phyloP scores from a whole-genome alignment of 1,140 invertebrate species.

The Anastatus disparis region DNA sequence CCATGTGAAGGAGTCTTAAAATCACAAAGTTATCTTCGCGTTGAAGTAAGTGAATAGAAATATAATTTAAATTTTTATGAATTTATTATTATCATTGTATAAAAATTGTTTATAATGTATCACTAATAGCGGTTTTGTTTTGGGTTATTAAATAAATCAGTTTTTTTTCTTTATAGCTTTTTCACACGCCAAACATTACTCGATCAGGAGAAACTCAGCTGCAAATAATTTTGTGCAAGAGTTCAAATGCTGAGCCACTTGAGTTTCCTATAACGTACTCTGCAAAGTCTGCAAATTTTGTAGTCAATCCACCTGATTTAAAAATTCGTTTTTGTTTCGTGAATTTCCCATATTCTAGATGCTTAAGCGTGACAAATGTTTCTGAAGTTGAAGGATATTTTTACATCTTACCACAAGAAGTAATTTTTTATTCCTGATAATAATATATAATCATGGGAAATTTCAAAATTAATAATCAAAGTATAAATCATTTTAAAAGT shows the following conservation, averaged over 20 bases:
- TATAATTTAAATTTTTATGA: constrained; percentile 1
- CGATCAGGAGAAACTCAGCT: constrained; percentile 43
- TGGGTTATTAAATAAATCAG: too few species aligned
- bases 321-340: constrained; percentile 52
- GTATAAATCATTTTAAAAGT: too few species aligned
- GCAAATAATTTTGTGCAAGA: constrained; percentile 49
- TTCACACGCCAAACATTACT: constrained; percentile 51
- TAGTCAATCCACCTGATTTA: constrained; percentile 49
- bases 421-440: too few species aligned
- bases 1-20: constrained; percentile 50
- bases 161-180: constrained; percentile 50
- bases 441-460: too few species aligned
- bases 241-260: constrained; percentile 48
- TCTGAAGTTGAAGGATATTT: constrained; percentile 57
- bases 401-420: constrained; percentile 52
- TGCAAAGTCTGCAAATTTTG: constrained; percentile 45
- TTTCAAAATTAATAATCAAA: too few species aligned
- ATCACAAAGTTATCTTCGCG: constrained; percentile 44
- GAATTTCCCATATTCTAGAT: constrained; percentile 51
- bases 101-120: too few species aligned
- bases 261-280: constrained; percentile 48
- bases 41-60: constrained; percentile 47
- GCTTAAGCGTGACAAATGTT: constrained; percentile 49
- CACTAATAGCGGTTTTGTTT: too few species aligned
- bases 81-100: too few species aligned